phyloP scores from a whole-genome alignment of 2,797 vertebrate species.

The Aeoliscus strigatus region DNA sequence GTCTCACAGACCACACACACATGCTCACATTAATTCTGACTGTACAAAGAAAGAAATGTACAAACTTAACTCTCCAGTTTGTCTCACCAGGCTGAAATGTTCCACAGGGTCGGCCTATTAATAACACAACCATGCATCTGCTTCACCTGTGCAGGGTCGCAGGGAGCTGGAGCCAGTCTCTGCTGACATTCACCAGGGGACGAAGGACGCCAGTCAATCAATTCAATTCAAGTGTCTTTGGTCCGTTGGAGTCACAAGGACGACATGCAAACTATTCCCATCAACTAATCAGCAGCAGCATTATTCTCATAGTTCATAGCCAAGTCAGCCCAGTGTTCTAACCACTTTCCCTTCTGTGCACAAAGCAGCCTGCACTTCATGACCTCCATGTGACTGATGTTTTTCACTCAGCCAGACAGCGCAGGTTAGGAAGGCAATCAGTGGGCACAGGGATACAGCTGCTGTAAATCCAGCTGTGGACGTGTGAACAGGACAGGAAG shows the following conservation, averaged over 20 bases:
- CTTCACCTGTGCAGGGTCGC: too few species aligned
- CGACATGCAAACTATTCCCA: constrained; percentile 1
- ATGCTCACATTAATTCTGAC: too few species aligned
- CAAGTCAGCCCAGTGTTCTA: constrained; percentile 14
- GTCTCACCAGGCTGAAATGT: too few species aligned
- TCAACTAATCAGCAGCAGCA: constrained; percentile 18
- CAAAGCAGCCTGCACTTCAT: constrained; percentile 21
- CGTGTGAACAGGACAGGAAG: constrained; percentile 81
- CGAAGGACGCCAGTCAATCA: too few species aligned
- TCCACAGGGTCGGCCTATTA: too few species aligned
- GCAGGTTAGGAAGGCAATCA: constrained; percentile 81
- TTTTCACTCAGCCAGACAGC: constrained; percentile 24
- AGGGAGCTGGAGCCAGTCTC: too few species aligned
- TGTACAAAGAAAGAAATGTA: constrained; percentile 6
- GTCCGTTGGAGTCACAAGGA: constrained; percentile 11
- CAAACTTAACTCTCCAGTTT: constrained; percentile 19
- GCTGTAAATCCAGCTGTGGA: constrained; percentile 76
- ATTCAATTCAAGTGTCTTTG: too few species aligned
- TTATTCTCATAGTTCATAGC: constrained; percentile 31
- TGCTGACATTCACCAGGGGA: too few species aligned
- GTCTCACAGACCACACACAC: too few species aligned
- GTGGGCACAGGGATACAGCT: constrained; percentile 57
- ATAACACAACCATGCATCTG: too few species aligned
- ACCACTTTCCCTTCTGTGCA: constrained; percentile 14
- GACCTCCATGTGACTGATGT: constrained; percentile 21